These are phyloP conservation scores for Ursus arctos DNA, from an alignment of 2,113 vertebrate genomes.

Conservation along the genomic window DNA sequence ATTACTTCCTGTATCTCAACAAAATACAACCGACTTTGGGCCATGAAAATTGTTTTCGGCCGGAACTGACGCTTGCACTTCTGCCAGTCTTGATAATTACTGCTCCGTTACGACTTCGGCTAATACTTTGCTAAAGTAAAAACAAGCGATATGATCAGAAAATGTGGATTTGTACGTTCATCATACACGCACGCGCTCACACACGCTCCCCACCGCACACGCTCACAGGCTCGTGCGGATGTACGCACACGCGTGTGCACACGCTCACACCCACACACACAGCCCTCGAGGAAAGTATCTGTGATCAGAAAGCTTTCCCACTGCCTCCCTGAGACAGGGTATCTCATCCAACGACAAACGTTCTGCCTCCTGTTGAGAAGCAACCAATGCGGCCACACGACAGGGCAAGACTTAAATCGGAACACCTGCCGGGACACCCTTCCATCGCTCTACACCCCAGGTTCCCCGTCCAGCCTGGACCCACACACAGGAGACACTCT, in stretches of 20 bases:
- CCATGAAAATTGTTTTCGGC: not conserved
- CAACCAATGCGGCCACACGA: not conserved
- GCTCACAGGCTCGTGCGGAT: not conserved
- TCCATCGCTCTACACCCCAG: not conserved
- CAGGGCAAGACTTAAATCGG: not conserved
- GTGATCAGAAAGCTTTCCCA: not conserved
- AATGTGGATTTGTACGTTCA: not conserved
- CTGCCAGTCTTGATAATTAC: slow-evolving; percentile 21
- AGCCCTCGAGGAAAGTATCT: not conserved
- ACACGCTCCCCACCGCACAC: not conserved
- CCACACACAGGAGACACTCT: not conserved
- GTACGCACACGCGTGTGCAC: not conserved
- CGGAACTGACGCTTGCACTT: not conserved
- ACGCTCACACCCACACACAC: not conserved
- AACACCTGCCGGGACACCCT: not conserved
- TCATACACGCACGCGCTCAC: not conserved
- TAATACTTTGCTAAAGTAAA: not conserved
- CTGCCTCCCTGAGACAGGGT: not conserved
- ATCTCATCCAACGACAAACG: not conserved
- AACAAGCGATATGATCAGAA: not conserved
- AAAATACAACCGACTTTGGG: slow-evolving; percentile 42
- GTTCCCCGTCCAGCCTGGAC: not conserved
- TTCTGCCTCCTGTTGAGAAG: not conserved
- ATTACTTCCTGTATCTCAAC: slow-evolving; percentile 5
- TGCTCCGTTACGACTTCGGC: not conserved